Evolutionary conservation across 2,888 invertebrate genomes (phyloP).

Genomic region (Germaria angustata): DNA sequence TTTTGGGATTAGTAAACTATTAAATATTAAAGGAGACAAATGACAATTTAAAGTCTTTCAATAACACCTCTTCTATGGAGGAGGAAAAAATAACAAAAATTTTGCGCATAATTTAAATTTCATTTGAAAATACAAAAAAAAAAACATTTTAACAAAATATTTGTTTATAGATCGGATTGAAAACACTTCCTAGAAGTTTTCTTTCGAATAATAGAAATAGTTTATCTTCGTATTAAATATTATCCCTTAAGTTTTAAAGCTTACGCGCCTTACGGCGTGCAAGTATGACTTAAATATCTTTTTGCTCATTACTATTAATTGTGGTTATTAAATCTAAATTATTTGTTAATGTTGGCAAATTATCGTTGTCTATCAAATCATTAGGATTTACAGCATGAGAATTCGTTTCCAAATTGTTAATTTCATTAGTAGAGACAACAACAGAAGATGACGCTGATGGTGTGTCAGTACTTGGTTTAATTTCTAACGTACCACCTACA

Average conservation of each 20-base stretch:
- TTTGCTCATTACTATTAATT: conserved; percentile 66
- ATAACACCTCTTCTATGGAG: no score
- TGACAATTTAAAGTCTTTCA: no score
- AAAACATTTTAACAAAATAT: no score
- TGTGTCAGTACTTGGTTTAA: conserved; percentile 6
- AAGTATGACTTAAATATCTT: conserved; percentile 52
- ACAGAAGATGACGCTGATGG: neutral
- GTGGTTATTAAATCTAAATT: conserved; percentile 31
- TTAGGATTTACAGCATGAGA: conserved; percentile 47
- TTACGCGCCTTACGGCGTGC: neutral
- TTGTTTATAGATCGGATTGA: no score
- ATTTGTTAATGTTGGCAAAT: conserved; percentile 56
- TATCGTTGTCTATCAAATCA: conserved; percentile 73
- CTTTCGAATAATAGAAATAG: no score
- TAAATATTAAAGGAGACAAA: neutral
- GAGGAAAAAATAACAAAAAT: neutral
- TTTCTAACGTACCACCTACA: conserved; percentile 68
- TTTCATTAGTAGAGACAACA: conserved; percentile 49
- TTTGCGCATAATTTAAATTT: neutral
- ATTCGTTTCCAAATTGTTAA: conserved; percentile 49
- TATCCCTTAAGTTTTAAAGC: neutral
- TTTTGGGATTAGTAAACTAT: neutral
- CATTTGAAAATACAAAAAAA: neutral
- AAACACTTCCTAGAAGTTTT: no score
- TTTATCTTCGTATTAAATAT: neutral